These are phyloP conservation scores for Microctenopoma lineatum DNA, from an alignment of 2,797 vertebrate species.

Conservation along the genomic window DNA sequence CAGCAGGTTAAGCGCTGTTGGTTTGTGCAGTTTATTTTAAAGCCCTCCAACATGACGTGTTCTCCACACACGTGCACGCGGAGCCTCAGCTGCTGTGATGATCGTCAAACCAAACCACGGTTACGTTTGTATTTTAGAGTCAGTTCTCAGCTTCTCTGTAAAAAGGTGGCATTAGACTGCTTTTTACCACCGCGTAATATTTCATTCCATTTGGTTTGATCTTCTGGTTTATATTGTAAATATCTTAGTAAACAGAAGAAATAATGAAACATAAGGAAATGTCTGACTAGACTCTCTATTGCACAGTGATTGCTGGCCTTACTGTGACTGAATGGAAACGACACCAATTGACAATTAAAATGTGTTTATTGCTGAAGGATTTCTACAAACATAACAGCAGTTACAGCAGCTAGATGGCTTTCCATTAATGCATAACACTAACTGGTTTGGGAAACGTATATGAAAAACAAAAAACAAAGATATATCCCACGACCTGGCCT, in stretches of 20 bases:
- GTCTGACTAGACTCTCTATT: no score
- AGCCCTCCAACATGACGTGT: background rate
- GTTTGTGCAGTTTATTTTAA: background rate
- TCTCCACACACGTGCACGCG: background rate
- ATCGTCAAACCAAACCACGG: background rate
- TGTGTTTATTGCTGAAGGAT: conserved; percentile 59
- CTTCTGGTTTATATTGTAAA: background rate
- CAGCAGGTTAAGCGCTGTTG: background rate
- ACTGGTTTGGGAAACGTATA: conserved; percentile 14
- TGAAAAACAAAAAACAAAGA: conserved; percentile 4
- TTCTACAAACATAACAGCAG: conserved; percentile 49
- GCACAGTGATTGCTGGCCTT: background rate
- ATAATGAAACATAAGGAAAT: background rate
- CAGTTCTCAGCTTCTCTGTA: background rate
- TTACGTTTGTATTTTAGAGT: background rate
- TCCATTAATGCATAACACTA: conserved; percentile 21
- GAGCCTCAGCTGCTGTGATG: background rate
- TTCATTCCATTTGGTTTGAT: background rate
- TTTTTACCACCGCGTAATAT: background rate
- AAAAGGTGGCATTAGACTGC: background rate
- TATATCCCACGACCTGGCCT: background rate
- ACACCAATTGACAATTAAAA: conserved; percentile 55
- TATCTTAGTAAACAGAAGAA: background rate
- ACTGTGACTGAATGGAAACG: conserved; percentile 49
- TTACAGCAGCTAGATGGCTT: conserved; percentile 35